Percentiles rank a stretch among this genome's conserved stretches.
These are phyloP conservation scores for Harpagifer antarcticus DNA, from an alignment of 2,797 vertebrate species.

Conservation along the genomic window DNA sequence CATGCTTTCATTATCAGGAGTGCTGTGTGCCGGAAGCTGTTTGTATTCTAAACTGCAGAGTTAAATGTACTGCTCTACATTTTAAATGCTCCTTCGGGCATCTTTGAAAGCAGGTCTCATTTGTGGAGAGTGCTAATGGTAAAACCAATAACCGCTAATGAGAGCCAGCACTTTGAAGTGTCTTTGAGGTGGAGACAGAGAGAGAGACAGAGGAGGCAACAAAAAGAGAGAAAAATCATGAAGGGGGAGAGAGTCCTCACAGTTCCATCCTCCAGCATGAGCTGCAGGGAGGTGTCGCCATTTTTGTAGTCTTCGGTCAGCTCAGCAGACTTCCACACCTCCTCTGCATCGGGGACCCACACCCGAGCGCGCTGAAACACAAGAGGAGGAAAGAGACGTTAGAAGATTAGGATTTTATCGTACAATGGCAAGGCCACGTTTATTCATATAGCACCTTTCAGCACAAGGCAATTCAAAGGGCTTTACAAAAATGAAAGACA, in stretches of 20 bases:
- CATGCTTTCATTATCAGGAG: slow-evolving; percentile 25
- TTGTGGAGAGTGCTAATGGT: slow-evolving; percentile 44
- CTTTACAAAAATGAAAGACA: too few species aligned
- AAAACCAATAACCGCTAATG: slow-evolving; percentile 59
- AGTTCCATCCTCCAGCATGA: slow-evolving; percentile 93
- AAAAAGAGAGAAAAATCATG: not conserved
- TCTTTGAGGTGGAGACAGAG: slow-evolving; percentile 6
- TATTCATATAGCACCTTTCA: too few species aligned
- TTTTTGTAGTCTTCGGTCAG: slow-evolving; percentile 94
- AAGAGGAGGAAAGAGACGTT: not conserved
- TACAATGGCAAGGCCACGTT: too few species aligned
- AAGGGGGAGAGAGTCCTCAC: slow-evolving; percentile 75
- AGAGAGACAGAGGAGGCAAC: not conserved
- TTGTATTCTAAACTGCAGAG: slow-evolving; percentile 32
- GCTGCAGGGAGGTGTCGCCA: slow-evolving; percentile 89
- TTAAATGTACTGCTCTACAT: slow-evolving; percentile 44
- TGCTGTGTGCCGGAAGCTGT: slow-evolving; percentile 13
- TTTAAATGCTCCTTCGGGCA: slow-evolving; percentile 47
- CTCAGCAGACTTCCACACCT: slow-evolving; percentile 98
- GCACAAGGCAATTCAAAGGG: too few species aligned
- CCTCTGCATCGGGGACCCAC: slow-evolving; percentile 97
- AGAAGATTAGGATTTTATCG: too few species aligned
- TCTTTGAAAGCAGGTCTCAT: slow-evolving; percentile 47
- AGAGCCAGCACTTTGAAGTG: slow-evolving; percentile 32
- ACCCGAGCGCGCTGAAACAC: slow-evolving; percentile 92